Evolutionary conservation across 2,113 vertebrate species (phyloP).

Genomic region (Pachycephala philippinensis): DNA sequence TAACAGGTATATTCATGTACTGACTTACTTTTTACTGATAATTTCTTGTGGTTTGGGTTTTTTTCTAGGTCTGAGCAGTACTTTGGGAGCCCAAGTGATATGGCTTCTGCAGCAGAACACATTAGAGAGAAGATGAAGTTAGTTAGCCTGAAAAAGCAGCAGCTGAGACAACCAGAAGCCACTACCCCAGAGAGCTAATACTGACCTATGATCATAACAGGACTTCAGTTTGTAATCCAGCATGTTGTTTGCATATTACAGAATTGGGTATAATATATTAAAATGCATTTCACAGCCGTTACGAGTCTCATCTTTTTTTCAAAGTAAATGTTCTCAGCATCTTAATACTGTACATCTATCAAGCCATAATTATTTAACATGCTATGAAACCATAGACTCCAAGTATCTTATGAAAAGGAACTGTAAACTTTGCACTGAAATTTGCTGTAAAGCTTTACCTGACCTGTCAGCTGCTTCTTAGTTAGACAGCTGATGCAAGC

Average conservation of each 20-base stretch:
- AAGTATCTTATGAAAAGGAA: slow-evolving; percentile 71
- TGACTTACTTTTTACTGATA: neutral
- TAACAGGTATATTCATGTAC: neutral
- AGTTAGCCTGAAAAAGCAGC: slow-evolving; percentile 88
- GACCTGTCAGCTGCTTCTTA: slow-evolving; percentile 70
- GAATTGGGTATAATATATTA: slow-evolving; percentile 60
- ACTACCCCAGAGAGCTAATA: slow-evolving; percentile 78
- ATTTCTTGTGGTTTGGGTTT: neutral
- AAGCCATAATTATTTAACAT: slow-evolving; percentile 79
- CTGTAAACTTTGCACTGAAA: slow-evolving; percentile 77
- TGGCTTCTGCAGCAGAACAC: slow-evolving; percentile 87
- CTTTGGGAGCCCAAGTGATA: slow-evolving; percentile 92
- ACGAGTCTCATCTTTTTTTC: slow-evolving; percentile 59
- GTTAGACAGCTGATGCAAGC: slow-evolving; percentile 74
- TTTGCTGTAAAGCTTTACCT: slow-evolving; percentile 79
- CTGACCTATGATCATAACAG: slow-evolving; percentile 40
- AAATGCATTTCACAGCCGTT: slow-evolving; percentile 69
- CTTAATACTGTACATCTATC: slow-evolving; percentile 71
- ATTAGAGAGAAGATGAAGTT: slow-evolving; percentile 93
- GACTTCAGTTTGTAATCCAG: slow-evolving; percentile 65
- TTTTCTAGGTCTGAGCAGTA: slow-evolving; percentile 88
- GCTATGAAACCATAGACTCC: slow-evolving; percentile 74
- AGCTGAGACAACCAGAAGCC: slow-evolving; percentile 76
- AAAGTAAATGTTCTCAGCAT: slow-evolving; percentile 63
- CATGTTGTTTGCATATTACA: slow-evolving; percentile 64